Evolutionary conservation across 2,797 vertebrate species (phyloP).

Genomic region (Macropus fuliginosus): DNA sequence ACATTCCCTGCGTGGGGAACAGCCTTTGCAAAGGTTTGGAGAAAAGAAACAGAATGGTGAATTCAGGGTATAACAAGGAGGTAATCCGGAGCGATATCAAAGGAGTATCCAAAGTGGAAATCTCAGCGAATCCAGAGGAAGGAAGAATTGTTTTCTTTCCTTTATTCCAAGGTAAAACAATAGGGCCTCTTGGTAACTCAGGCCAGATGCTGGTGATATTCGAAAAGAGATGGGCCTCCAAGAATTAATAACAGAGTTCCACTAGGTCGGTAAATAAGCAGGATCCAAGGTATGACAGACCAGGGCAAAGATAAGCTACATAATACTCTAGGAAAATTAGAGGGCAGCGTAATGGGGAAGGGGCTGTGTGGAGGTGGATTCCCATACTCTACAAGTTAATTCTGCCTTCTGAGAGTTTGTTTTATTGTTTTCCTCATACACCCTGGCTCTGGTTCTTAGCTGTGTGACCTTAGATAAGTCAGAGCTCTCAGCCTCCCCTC

Average conservation of each 20-base stretch:
- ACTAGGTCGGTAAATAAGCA: background rate
- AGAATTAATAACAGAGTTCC: background rate
- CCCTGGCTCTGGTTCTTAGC: background rate
- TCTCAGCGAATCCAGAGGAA: background rate
- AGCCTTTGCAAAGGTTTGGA: background rate
- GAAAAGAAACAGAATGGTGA: background rate
- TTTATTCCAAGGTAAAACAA: background rate
- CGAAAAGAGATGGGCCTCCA: background rate
- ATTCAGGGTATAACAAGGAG: background rate
- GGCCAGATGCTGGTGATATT: background rate
- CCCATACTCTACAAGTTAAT: background rate
- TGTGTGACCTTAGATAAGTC: background rate
- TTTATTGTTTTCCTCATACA: background rate
- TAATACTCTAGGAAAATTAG: background rate
- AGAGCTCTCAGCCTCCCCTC: background rate
- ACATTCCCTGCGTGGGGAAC: too few species aligned
- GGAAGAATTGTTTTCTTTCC: background rate
- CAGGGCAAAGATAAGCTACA: background rate
- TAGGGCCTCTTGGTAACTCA: background rate
- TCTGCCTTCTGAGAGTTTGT: background rate
- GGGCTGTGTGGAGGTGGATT: background rate
- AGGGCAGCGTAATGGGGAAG: background rate
- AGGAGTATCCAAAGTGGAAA: background rate
- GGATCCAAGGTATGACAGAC: background rate
- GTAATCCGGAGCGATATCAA: background rate